Conservation (phyloP, 2,888 invertebrate genomes). For the Neria commutata region DNA sequence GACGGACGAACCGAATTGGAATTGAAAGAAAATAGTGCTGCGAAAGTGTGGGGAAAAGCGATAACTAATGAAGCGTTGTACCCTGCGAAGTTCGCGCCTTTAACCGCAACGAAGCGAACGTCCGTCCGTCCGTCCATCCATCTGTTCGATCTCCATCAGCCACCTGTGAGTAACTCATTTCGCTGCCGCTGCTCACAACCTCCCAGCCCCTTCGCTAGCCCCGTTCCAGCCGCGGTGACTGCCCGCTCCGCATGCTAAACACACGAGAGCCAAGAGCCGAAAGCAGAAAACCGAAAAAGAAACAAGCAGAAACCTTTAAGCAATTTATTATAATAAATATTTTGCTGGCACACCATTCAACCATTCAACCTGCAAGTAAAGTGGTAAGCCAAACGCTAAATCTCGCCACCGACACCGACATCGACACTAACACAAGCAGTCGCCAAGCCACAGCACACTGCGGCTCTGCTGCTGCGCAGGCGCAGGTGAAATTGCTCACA, state of each 20-base stretch:
- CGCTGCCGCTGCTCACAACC: neutral
- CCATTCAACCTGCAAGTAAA: constrained; percentile 24
- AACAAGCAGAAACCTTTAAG: constrained; percentile 17
- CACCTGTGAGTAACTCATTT: neutral
- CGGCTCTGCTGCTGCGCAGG: neutral
- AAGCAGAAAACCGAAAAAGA: neutral
- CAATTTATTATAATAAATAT: constrained; percentile 26
- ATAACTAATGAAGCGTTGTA: constrained; percentile 9
- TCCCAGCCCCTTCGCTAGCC: neutral
- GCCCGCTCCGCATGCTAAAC: neutral
- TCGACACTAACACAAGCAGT: neutral
- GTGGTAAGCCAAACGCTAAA: constrained; percentile 13
- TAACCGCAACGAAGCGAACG: neutral
- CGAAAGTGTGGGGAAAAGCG: too few species aligned
- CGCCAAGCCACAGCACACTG: neutral
- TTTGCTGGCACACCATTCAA: constrained; percentile 16
- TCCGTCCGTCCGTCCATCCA: too few species aligned
- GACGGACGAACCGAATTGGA: too few species aligned
- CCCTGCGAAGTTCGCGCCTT: neutral
- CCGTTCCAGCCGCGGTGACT: neutral
- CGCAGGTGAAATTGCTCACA: neutral
- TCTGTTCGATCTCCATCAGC: neutral
- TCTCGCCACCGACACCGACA: too few species aligned
- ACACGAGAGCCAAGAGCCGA: neutral
- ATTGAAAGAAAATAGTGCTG: neutral